Percentiles rank a stretch among this genome's conserved stretches.
Evolutionary conservation across 2,888 invertebrate genomes (phyloP).

Genomic region (Nephrotoma appendiculata): DNA sequence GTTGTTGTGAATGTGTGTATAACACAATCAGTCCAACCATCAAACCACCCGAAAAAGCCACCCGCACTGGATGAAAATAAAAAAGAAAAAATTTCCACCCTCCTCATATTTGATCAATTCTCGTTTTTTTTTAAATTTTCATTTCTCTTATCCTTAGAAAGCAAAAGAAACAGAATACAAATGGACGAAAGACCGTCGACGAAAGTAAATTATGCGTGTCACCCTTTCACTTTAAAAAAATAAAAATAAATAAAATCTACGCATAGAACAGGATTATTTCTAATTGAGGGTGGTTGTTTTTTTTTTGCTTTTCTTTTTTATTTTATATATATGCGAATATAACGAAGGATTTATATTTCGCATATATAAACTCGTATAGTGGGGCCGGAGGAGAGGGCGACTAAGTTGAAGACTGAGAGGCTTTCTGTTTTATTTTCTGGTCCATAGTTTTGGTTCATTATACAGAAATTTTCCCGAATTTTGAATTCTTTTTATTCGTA

Average conservation of each 20-base stretch:
- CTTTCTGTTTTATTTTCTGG: background rate
- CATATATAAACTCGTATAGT: background rate
- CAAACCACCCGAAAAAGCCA: background rate
- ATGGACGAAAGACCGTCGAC: slow-evolving; percentile 10
- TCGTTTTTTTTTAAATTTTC: slow-evolving; percentile 1
- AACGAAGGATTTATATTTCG: background rate
- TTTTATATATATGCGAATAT: background rate
- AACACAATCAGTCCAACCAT: background rate
- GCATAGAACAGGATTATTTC: background rate
- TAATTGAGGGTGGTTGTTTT: background rate
- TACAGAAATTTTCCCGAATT: background rate
- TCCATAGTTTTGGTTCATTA: background rate
- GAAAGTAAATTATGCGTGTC: slow-evolving; percentile 12
- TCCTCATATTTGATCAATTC: background rate
- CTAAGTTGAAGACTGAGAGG: background rate
- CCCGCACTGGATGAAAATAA: background rate
- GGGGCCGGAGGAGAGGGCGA: background rate
- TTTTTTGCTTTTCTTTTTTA: background rate
- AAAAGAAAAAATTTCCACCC: background rate
- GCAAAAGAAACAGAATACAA: background rate
- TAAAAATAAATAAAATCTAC: background rate
- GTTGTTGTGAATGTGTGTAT: background rate
- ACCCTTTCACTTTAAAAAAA: slow-evolving; percentile 10
- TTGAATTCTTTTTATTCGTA: background rate
- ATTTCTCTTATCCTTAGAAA: background rate